Conservation (phyloP, 2,797 vertebrate species). For the Propithecus deckenii region DNA sequence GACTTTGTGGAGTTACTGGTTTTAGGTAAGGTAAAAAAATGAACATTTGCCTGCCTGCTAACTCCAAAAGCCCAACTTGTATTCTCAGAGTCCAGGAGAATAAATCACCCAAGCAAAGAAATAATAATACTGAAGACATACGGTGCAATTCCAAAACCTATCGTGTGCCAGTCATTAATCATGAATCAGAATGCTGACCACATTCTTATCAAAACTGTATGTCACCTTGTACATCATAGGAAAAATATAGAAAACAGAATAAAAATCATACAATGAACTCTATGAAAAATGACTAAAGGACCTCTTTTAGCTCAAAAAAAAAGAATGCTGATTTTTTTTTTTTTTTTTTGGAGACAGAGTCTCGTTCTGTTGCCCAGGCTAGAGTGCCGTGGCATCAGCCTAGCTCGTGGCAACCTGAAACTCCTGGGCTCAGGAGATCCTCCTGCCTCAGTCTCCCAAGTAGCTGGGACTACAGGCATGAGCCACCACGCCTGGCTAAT, state of each 20-base stretch:
- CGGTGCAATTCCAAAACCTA: not conserved
- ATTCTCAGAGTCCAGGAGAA: slow-evolving; percentile 19
- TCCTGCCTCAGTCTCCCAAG: too few relatives aligned
- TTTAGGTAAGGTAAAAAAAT: slow-evolving; percentile 25
- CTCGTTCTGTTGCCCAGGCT: too few relatives aligned
- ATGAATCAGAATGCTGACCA: not conserved
- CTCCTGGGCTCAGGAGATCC: too few relatives aligned
- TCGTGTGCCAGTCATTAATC: not conserved
- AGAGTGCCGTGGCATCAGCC: too few relatives aligned
- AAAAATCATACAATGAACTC: slow-evolving; percentile 16
- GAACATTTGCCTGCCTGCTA: not conserved
- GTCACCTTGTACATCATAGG: slow-evolving; percentile 8
- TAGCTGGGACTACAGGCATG: too few relatives aligned
- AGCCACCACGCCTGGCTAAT: too few relatives aligned
- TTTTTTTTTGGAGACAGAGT: too few relatives aligned
- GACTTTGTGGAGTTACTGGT: not conserved
- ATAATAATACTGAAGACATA: slow-evolving; percentile 22
- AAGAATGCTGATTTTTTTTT: not conserved
- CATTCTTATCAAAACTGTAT: slow-evolving; percentile 20
- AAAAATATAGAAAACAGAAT: slow-evolving; percentile 1
- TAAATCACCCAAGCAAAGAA: slow-evolving; percentile 40
- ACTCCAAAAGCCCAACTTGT: not conserved
- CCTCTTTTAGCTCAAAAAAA: not conserved
- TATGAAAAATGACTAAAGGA: slow-evolving; percentile 8
- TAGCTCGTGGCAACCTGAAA: too few relatives aligned